Evolutionary conservation across 1,140 invertebrate genomes (phyloP), one percentile per base, ranked within the genome.

Genomic region (Nasonia longicornis): DNA sequence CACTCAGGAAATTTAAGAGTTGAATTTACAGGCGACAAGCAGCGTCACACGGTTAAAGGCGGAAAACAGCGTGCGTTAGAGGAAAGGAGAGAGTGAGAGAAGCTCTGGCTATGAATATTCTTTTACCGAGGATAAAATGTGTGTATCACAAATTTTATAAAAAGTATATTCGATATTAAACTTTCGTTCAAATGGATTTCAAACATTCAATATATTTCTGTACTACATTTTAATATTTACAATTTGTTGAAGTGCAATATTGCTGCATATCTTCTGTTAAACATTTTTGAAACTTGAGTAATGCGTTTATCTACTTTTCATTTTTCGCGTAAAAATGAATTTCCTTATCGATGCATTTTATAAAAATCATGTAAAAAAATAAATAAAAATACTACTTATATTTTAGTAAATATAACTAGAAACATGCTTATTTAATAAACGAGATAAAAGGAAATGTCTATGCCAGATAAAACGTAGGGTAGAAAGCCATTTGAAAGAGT

Each of bases 21-120:
- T 45, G 38, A 66, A 63, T 73, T 79, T 73, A 73, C n/a, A 64
- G 58, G 71, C 71, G 31, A 63, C 22, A 80, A 80, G 71, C 38
- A 74, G 11, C 22, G 35, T 72, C 77, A 72, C 77, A 63, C 69
- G 29, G 70, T 79, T 79, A 72, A 64, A 72, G 35, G 29, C 48
- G 22, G 11, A 73, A 79, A 64, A 73, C 48, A 73, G 70, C 35
- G n/a, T 79, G 70, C n/a, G 8, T 64, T 73, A 64, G 6, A 79
- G 52, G 52, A 79, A 73, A 72, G 35, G 42, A 67, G 22, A 67
- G 10, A 35, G 31, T 35, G 3, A 67, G 26, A 67, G 31, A 74
- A 64, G 26, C 14, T 42, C 78, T 79, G 67, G 38, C 7, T 22
- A 35, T 6, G 12, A 52, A 79, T 72, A 71, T 79, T 58, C 42